Evolutionary conservation across 2,888 invertebrate genomes (phyloP).

Genomic region (Acrocyrtus sp.): DNA sequence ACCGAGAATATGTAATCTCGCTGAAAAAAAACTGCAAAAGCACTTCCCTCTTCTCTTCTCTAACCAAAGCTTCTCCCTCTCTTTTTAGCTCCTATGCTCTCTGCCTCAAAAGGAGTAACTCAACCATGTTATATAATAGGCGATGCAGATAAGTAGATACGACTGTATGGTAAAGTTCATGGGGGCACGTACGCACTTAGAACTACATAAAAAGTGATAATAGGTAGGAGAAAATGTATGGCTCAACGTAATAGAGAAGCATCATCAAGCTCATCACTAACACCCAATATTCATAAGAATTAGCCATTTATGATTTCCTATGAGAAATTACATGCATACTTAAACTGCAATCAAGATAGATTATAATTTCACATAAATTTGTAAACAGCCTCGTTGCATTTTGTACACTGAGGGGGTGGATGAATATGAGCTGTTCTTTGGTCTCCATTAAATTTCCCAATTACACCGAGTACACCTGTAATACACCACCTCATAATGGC

Average conservation of each 20-base stretch:
- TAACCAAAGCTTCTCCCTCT: too few species aligned
- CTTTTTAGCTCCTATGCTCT: too few species aligned
- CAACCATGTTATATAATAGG: neutral
- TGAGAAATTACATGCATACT: constrained; percentile 32
- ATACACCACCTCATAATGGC: too few species aligned
- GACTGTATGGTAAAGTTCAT: neutral
- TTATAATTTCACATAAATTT: constrained; percentile 15
- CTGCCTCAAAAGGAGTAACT: neutral
- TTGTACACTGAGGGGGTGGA: too few species aligned
- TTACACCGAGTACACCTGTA: too few species aligned
- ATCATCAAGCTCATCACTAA: constrained; percentile 10
- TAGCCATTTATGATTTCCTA: constrained; percentile 28
- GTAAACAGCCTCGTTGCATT: too few species aligned
- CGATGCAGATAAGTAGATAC: neutral
- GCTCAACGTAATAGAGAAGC: neutral
- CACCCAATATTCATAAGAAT: constrained; percentile 21
- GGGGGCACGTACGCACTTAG: neutral
- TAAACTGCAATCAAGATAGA: constrained; percentile 20
- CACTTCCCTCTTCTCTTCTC: too few species aligned
- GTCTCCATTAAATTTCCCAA: too few species aligned
- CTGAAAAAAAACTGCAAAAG: neutral
- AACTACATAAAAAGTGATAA: neutral
- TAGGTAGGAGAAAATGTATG: neutral
- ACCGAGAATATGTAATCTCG: neutral
- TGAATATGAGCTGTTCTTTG: too few species aligned